Conservation (phyloP, 2,113 vertebrate species). For the Corythornis cristatus region DNA sequence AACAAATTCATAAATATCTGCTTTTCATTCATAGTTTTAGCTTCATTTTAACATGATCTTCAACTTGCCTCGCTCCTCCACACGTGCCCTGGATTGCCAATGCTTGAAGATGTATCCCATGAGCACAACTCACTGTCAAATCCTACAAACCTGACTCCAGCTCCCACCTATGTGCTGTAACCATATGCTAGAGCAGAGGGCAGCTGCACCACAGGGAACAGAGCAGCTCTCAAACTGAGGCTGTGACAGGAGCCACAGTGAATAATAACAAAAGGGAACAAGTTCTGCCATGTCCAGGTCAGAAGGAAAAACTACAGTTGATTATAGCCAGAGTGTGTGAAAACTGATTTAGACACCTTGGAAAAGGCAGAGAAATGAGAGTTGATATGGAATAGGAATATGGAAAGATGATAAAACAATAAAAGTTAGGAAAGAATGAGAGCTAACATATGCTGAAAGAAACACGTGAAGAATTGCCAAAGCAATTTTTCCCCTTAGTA, state of each 20-base stretch:
- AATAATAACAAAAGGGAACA: background rate
- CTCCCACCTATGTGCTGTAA: background rate
- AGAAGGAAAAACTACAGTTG: background rate
- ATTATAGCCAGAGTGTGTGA: background rate
- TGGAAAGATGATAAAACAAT: background rate
- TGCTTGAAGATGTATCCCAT: background rate
- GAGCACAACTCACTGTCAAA: background rate
- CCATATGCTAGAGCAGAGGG: background rate
- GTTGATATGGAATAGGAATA: background rate
- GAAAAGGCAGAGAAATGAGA: background rate
- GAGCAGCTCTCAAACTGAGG: background rate
- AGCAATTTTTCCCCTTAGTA: background rate
- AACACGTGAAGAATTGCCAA: slow-evolving; percentile 22
- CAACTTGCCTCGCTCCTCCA: background rate
- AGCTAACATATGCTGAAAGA: background rate
- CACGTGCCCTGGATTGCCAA: accelerated
- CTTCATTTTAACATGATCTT: background rate
- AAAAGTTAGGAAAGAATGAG: background rate
- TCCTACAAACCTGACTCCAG: background rate
- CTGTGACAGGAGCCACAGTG: accelerated
- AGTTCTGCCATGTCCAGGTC: background rate
- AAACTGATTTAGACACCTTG: background rate
- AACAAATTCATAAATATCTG: background rate
- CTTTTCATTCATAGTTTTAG: background rate
- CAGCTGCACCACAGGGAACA: background rate